phyloP scores from a whole-genome alignment of 1,140 invertebrate species.

The Bombus superbus region DNA sequence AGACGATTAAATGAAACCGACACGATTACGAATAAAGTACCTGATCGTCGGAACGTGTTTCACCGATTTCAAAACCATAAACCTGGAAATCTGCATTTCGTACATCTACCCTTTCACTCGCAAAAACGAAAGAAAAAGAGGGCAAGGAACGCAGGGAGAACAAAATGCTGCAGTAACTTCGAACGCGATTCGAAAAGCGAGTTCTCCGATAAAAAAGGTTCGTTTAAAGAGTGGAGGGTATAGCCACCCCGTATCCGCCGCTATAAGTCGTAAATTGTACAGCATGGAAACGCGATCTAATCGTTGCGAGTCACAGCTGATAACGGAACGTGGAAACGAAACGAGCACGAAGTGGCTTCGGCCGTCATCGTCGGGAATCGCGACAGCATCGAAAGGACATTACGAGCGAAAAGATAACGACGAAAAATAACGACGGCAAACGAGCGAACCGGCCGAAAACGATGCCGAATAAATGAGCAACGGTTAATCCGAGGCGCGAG shows the following conservation, averaged over 20 bases:
- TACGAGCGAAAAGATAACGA: not conserved
- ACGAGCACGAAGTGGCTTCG: too few species aligned
- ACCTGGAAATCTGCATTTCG: not conserved
- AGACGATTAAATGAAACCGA: too few species aligned
- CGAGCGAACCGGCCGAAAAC: not conserved
- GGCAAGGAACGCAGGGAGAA: too few species aligned
- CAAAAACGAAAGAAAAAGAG: too few species aligned
- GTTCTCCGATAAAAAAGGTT: too few species aligned
- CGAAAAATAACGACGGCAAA: constrained; percentile 7
- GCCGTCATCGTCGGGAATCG: not conserved
- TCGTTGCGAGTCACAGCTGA: not conserved
- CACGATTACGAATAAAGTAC: too few species aligned
- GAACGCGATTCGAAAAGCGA: too few species aligned
- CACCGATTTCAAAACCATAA: too few species aligned
- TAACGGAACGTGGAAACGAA: not conserved
- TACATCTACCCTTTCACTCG: not conserved
- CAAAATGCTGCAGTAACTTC: too few species aligned
- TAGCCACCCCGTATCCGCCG: too few species aligned
- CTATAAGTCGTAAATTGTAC: not conserved
- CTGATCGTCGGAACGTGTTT: too few species aligned
- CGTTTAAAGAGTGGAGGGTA: too few species aligned
- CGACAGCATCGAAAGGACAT: not conserved
- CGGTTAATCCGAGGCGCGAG: constrained; percentile 36
- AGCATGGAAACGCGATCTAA: not conserved
- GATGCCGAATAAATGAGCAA: constrained; percentile 50